Evolutionary conservation across 2,113 vertebrate genomes (phyloP).

Genomic region (Chaetura pelagica): DNA sequence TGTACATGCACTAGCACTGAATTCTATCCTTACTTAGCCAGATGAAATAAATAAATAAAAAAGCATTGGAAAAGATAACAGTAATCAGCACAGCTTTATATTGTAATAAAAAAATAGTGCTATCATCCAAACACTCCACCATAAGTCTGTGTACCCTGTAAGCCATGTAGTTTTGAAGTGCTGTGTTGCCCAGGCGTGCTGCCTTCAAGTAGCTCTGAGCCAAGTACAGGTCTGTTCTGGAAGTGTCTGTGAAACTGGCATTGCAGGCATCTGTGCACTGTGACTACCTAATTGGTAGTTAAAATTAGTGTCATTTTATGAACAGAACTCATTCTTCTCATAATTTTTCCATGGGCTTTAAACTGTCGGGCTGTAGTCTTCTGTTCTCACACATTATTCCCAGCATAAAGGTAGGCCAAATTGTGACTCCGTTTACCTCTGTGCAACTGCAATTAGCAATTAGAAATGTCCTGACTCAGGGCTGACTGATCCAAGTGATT

Average conservation of each 20-base stretch:
- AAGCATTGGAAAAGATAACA: neutral
- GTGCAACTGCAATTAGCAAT: neutral
- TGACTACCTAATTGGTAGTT: neutral
- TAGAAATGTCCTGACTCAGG: neutral
- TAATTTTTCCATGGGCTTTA: neutral
- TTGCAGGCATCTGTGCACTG: neutral
- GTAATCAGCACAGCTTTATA: neutral
- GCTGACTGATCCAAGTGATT: neutral
- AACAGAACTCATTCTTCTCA: slow-evolving; percentile 9
- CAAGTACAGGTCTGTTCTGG: neutral
- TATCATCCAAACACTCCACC: neutral
- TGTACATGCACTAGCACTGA: neutral
- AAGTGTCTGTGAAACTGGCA: neutral
- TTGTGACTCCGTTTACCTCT: neutral
- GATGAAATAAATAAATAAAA: neutral
- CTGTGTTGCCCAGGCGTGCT: neutral
- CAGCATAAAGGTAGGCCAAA: neutral
- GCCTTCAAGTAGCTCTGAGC: neutral
- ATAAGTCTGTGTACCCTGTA: neutral
- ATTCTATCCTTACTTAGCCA: neutral
- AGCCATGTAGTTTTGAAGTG: neutral
- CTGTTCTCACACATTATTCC: neutral
- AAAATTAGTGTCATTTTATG: slow-evolving; percentile 2
- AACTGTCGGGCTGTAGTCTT: neutral
- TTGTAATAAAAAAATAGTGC: neutral